phyloP scores from a whole-genome alignment of 2,797 vertebrate genomes.

The Nasua narica region DNA sequence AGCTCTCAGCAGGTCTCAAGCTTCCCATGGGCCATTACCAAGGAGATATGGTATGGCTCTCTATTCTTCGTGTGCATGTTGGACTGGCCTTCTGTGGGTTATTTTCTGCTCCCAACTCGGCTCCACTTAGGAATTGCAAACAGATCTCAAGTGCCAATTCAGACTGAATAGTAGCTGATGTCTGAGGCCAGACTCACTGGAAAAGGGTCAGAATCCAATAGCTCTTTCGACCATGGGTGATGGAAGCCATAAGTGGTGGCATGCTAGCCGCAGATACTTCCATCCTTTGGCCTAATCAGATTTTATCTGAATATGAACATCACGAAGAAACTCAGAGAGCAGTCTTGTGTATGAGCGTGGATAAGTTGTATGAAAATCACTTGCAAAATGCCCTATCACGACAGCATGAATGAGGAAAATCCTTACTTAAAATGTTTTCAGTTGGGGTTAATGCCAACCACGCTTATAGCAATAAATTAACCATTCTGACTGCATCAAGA shows the following conservation, averaged over 20 bases:
- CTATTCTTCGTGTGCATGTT: background rate
- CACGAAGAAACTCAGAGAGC: background rate
- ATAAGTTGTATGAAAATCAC: background rate
- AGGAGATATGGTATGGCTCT: background rate
- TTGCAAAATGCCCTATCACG: background rate
- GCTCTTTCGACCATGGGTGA: accelerated
- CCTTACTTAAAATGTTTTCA: background rate
- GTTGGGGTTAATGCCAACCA: background rate
- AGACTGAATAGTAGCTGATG: background rate
- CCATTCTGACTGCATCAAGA: background rate
- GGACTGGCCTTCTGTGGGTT: background rate
- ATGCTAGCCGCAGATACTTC: background rate
- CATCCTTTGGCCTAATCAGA: background rate
- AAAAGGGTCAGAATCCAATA: background rate
- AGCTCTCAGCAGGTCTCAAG: background rate
- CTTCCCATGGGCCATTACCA: background rate
- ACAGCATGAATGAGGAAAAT: background rate
- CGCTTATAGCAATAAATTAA: background rate
- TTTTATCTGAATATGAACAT: background rate
- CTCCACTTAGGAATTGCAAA: background rate
- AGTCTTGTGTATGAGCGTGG: background rate
- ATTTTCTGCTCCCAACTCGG: background rate
- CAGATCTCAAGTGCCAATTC: background rate
- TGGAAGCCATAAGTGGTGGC: background rate
- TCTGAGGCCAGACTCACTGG: background rate